Percentiles rank a stretch among this genome's conserved stretches.
These are phyloP conservation scores for Drosophila limbata DNA, from an alignment of 2,888 invertebrate genomes.

Conservation along the genomic window DNA sequence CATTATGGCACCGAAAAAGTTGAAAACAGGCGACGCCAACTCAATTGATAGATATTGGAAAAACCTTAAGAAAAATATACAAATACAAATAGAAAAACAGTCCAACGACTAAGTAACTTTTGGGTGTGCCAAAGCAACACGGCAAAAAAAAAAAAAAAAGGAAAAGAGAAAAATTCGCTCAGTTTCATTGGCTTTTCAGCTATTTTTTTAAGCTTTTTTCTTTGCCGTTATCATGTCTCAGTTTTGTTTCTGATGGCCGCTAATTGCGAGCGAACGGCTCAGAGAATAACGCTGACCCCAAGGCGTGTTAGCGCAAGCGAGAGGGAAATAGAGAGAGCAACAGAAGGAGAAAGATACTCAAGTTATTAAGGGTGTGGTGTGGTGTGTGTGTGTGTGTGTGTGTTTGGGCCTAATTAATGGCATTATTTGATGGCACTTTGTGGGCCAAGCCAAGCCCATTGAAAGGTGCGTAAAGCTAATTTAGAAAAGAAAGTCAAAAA, in stretches of 20 bases:
- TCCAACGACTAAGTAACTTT: slow-evolving; percentile 40
- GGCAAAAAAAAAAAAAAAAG: slow-evolving; percentile 24
- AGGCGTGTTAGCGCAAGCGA: no score
- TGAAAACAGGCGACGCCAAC: slow-evolving; percentile 28
- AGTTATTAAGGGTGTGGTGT: slow-evolving; percentile 57
- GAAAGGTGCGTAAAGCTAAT: slow-evolving; percentile 53
- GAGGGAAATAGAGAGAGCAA: slow-evolving; percentile 16
- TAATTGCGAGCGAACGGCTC: slow-evolving; percentile 61
- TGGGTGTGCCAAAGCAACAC: slow-evolving; percentile 49
- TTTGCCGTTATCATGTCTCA: slow-evolving; percentile 66
- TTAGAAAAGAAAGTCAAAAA: slow-evolving; percentile 34
- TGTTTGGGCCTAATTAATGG: slow-evolving; percentile 72
- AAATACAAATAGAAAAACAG: slow-evolving; percentile 26
- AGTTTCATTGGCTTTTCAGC: slow-evolving; percentile 54
- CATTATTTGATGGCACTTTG: slow-evolving; percentile 70
- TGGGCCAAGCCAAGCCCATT: slow-evolving; percentile 52
- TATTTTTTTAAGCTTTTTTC: slow-evolving; percentile 35
- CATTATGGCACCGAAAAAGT: slow-evolving; percentile 44
- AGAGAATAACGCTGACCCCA: no score
- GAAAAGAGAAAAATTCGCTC: slow-evolving; percentile 43
- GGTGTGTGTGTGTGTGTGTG: slow-evolving; percentile 29
- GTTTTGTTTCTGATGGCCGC: slow-evolving; percentile 70
- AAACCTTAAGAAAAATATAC: slow-evolving; percentile 41
- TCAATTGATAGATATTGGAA: slow-evolving; percentile 54
- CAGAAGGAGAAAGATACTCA: slow-evolving; percentile 2